These are phyloP conservation scores for Acromyrmex heyeri DNA, from an alignment of 1,140 invertebrate species.

Conservation along the genomic window DNA sequence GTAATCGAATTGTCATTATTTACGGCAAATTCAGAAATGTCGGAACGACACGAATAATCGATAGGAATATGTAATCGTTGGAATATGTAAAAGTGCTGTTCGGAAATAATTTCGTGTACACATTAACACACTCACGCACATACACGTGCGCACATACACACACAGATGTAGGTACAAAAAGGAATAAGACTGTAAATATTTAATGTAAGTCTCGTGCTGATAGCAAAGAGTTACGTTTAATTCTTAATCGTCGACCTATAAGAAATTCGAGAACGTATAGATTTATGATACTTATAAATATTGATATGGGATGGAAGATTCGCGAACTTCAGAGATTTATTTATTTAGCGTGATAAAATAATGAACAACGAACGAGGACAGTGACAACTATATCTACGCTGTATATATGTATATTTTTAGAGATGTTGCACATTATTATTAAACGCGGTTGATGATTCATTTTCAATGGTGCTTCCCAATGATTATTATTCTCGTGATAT, in stretches of 20 bases:
- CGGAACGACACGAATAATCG: not conserved
- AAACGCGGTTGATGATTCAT: not conserved
- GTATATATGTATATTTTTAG: not conserved
- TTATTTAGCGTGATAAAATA: not conserved
- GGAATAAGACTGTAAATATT: too few relatives aligned
- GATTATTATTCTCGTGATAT: not conserved
- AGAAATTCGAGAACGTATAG: not conserved
- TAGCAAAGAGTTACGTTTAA: not conserved
- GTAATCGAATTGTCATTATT: conserved; percentile 3
- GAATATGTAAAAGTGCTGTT: not conserved
- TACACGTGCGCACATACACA: not conserved
- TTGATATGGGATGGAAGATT: not conserved
- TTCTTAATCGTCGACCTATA: not conserved
- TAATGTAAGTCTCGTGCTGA: not conserved
- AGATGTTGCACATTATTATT: not conserved
- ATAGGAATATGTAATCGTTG: not conserved
- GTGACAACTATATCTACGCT: not conserved
- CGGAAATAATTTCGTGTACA: not conserved
- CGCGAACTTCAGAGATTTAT: not conserved
- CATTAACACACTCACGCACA: not conserved
- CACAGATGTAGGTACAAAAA: too few relatives aligned
- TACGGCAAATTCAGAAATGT: not conserved
- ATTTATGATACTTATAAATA: not conserved
- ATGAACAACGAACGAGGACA: not conserved
- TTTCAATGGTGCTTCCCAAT: not conserved